Evolutionary conservation across 2,113 vertebrate species (phyloP), one percentile per base, ranked within the genome.

Genomic region (Phalacrocorax carbo): DNA sequence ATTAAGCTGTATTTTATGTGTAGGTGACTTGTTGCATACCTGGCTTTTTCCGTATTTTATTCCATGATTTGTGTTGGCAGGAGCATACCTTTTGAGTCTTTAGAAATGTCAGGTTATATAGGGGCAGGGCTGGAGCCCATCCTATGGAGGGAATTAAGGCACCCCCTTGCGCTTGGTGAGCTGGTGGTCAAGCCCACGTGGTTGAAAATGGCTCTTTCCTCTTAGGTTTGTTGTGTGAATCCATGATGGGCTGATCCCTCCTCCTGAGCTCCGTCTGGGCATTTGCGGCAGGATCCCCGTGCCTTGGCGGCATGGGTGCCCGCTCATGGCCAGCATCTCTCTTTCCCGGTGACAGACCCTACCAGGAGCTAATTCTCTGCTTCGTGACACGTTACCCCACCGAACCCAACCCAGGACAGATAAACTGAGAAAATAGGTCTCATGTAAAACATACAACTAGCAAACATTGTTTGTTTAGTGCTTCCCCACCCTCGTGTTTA

Each of bases 401-500:
- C 19, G 3, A 84, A 58, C 70, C 82, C 66, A 95, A 83, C 75
- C 42, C 20, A 38, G 88, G 57, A 94, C 78, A 93, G 83, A 90
- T 77, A 97, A 94, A 91, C 65, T 73, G 64, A 77, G 96, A 85
- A 96, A 95, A 93, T 29, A 82, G 32, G 93, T 84, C 84, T 89
- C 66, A 8, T 44, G 85, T 66, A 86, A 91, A 93, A 58, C 85
- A 88, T 40, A 72, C 95, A 88, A 91, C 88, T 86, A 88, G 93
- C 82, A 87, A 46, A 40, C 64, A 75, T 46, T 92, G 62, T 90
- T 96, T 97, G 93, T 96, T 96, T 97, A 93, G 92, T 77, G 44
- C 86, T 88, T 95, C 92, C 82, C 93, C 62, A 82, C 90, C 95
- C 87, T 91, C 66, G 2, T 46, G 42, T 89, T 93, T 97, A 96